phyloP scores from a whole-genome alignment of 2,113 vertebrate species.

The Glaucidium brasilianum region DNA sequence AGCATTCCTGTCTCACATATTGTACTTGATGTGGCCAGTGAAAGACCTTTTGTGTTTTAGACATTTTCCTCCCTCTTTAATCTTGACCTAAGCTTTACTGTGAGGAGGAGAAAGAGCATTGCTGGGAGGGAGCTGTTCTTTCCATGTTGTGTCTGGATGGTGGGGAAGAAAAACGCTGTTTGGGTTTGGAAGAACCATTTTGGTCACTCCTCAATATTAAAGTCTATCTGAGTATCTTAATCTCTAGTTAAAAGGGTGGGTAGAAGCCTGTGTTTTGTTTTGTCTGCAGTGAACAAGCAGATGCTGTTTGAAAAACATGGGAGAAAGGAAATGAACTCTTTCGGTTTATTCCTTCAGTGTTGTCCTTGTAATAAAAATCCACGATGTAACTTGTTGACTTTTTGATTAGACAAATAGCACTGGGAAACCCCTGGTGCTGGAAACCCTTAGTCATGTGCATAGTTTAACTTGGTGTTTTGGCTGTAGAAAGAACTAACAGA shows the following conservation, averaged over 20 bases:
- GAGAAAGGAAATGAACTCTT: conserved; percentile 32
- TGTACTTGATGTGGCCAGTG: not conserved
- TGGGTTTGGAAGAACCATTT: conserved; percentile 16
- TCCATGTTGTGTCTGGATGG: conserved; percentile 8
- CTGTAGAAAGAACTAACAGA: not conserved
- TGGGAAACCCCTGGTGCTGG: not conserved
- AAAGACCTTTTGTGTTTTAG: not conserved
- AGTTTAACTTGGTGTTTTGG: not conserved
- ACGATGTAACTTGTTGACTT: not conserved
- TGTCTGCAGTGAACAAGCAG: not conserved
- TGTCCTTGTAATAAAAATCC: not conserved
- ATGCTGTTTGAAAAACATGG: conserved; percentile 4
- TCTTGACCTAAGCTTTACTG: not conserved
- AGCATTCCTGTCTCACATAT: rapidly evolving
- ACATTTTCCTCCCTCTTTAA: not conserved
- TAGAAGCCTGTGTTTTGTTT: conserved; percentile 20
- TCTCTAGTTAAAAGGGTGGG: not conserved
- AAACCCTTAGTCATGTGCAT: not conserved
- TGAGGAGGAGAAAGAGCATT: not conserved
- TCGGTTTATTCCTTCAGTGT: not conserved
- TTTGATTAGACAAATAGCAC: not conserved
- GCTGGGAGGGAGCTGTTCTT: not conserved
- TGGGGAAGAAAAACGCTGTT: conserved; percentile 18
- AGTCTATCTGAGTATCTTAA: not conserved
- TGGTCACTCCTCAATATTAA: not conserved